Evolutionary conservation across 2,888 invertebrate genomes (phyloP), one percentile per base, ranked within the genome.

Genomic region (Callyntrura sp.): DNA sequence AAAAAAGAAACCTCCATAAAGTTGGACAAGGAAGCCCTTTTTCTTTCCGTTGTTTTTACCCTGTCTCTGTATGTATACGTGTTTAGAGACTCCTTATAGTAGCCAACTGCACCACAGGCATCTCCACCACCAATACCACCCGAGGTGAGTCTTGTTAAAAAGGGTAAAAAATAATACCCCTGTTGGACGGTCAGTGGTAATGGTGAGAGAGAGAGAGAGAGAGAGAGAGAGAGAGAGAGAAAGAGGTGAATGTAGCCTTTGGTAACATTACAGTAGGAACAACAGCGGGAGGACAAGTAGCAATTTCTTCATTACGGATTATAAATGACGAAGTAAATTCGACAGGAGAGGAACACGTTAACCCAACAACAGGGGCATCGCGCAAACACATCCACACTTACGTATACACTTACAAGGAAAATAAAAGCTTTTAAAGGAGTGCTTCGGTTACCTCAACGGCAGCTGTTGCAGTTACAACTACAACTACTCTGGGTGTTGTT

Each of bases 281-380:
- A 17, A 51, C 51, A 70, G 73, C 78, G 45, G 73, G 14, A 65
- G 62, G 20, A 48, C 45, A 73, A 73, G 20, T 43, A 78, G 51
- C 78, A 78, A 55, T 78, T 78, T 78, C 25, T 57, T 70, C 88
- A 88, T 88, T 83, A 88, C 76, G 83, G 73, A 82, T 88, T 88
- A 88, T 76, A 88, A 73, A 82, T 88, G 88, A 70, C 76, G 76
- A 28, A 60, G 73, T 70, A 83, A 83, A 83, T 88, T 88, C 65
- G 23, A 20, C 8, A 62, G 45, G 78, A 78, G 51, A 78, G 48
- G 76, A 23, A 76, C 51, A 76, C n/a, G 20, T 11, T n/a, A 60
- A 23, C 60, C 17, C 60, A 60, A n/a, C 55, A 55, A 57, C 20
- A 25, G 25, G 20, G 25, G 8, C 62, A 62, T 12, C 9, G n/a